Conservation (phyloP, 2,113 vertebrate species). For the Vulpes lagopus region DNA sequence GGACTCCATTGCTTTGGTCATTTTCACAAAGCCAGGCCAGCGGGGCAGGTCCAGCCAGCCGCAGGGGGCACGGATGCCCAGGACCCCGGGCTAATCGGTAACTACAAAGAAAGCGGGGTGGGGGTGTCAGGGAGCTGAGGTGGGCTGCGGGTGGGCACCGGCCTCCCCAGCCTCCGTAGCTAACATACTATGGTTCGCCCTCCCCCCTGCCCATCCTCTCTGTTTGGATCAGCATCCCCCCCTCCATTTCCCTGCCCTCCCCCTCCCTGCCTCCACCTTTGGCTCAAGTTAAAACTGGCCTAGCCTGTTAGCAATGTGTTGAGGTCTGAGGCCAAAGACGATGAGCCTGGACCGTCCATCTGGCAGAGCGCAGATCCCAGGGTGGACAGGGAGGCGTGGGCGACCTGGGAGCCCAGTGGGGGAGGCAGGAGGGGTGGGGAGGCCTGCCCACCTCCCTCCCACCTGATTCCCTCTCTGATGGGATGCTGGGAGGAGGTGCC, state of each 20-base stretch:
- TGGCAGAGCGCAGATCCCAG: background rate
- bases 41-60: slow-evolving; percentile 57
- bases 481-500: background rate
- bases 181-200: background rate
- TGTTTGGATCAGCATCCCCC: background rate
- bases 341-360: background rate
- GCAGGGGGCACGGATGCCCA: slow-evolving; percentile 58
- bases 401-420: background rate
- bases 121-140: slow-evolving; percentile 7
- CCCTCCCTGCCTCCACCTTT: slow-evolving; percentile 14
- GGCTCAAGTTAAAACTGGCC: slow-evolving; percentile 67
- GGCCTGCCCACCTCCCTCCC: background rate
- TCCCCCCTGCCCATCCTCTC: background rate
- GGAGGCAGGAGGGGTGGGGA: background rate
- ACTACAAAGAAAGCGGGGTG: slow-evolving; percentile 75
- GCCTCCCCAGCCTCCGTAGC: background rate
- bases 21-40: slow-evolving; percentile 71
- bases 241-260: background rate
- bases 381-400: slow-evolving; percentile 45
- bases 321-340: slow-evolving; percentile 59
- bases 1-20: slow-evolving; percentile 31
- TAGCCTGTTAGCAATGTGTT: slow-evolving; percentile 10
- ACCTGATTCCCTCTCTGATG: background rate
- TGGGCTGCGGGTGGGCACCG: background rate
- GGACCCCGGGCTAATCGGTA: slow-evolving; percentile 73